Percentiles rank a stretch among this genome's conserved stretches.
Evolutionary conservation across 2,888 invertebrate species (phyloP).

Genomic region (Meloe dianella): DNA sequence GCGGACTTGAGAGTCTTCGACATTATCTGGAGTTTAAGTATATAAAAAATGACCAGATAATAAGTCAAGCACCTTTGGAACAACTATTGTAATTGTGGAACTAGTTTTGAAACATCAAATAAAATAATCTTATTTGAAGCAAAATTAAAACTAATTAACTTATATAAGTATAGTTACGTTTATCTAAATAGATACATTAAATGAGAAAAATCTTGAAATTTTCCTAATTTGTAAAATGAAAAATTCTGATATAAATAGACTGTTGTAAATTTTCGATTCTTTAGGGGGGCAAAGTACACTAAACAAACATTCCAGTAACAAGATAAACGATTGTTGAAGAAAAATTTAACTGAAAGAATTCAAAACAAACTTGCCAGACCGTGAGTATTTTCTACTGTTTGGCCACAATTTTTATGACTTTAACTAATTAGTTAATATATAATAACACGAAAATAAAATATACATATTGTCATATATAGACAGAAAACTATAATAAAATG

Average conservation of each 20-base stretch:
- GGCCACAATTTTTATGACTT: slow-evolving; percentile 25
- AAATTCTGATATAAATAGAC: slow-evolving; percentile 14
- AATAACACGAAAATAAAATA: background rate
- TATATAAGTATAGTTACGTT: too few species aligned
- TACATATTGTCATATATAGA: background rate
- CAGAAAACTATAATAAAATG: background rate
- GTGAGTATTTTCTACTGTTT: slow-evolving; percentile 20
- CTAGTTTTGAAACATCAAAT: too few species aligned
- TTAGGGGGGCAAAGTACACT: slow-evolving; percentile 14
- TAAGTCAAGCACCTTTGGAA: too few species aligned
- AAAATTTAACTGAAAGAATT: slow-evolving; percentile 28
- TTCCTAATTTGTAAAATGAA: background rate
- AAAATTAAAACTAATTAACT: too few species aligned
- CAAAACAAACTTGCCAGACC: slow-evolving; percentile 26
- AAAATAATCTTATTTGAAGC: too few species aligned
- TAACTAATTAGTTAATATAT: slow-evolving; percentile 23
- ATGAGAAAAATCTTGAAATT: background rate
- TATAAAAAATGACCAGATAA: too few species aligned
- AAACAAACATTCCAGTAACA: slow-evolving; percentile 28
- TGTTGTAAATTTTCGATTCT: slow-evolving; percentile 28
- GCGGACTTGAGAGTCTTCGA: too few species aligned
- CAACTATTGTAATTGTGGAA: too few species aligned
- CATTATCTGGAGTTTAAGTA: too few species aligned
- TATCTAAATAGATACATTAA: too few species aligned
- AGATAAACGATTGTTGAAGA: slow-evolving; percentile 31